phyloP scores from a whole-genome alignment of 2,797 vertebrate genomes.

The Aythya fuligula region DNA sequence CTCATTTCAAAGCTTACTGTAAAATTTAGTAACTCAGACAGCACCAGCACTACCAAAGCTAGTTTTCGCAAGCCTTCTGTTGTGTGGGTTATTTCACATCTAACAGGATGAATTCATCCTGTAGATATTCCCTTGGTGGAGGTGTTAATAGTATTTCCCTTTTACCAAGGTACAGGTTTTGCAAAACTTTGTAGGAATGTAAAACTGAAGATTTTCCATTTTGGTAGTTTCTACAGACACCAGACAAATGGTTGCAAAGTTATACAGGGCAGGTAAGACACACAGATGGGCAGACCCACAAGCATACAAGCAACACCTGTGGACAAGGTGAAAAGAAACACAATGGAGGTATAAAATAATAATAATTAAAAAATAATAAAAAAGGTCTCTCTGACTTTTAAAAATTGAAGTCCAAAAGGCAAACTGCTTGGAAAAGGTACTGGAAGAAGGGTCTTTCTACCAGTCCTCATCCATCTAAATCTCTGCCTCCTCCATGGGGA shows the following conservation, averaged over 20 bases:
- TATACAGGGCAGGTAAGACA: neutral
- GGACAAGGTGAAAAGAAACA: neutral
- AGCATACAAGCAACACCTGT: neutral
- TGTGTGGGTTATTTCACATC: neutral
- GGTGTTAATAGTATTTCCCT: neutral
- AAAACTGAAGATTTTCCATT: neutral
- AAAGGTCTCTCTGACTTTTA: neutral
- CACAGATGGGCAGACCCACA: neutral
- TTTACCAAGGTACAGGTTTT: neutral
- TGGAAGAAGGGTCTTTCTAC: neutral
- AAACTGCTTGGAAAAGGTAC: neutral
- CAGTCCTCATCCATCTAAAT: neutral
- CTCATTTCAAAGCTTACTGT: neutral
- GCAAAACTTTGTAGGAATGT: neutral
- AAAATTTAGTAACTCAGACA: neutral
- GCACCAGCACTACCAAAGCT: neutral
- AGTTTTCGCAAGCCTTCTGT: neutral
- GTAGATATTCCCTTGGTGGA: neutral
- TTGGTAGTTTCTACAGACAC: neutral
- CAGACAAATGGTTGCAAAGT: neutral
- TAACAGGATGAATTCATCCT: neutral
- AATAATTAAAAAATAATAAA: neutral
- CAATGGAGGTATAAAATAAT: neutral
- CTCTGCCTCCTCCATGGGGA: neutral
- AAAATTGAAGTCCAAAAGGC: neutral